Percentiles rank a stretch among this genome's conserved stretches.
Conservation (phyloP, 1,140 invertebrate species). For the Hetaerina americana region DNA sequence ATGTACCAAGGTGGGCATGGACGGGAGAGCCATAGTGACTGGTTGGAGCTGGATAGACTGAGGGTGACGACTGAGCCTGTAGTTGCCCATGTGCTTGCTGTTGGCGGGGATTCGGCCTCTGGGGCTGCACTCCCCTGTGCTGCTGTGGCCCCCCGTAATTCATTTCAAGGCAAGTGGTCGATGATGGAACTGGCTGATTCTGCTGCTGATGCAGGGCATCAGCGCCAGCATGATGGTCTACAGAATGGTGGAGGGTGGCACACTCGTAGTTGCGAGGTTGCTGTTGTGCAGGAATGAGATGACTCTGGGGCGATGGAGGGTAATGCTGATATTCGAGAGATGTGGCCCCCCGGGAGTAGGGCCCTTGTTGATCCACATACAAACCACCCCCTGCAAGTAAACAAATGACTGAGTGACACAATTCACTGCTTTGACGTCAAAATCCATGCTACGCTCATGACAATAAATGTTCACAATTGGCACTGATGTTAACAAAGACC, state of each 20-base stretch:
- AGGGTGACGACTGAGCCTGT: neutral
- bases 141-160: constrained; percentile 7
- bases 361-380: neutral
- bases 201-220: neutral
- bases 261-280: neutral
- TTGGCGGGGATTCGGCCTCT: neutral
- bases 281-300: neutral
- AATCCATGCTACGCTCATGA: too few species aligned
- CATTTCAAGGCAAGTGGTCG: constrained; percentile 7
- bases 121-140: neutral
- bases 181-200: neutral
- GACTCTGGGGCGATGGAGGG: neutral
- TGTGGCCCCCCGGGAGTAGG: neutral
- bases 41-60: neutral
- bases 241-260: neutral
- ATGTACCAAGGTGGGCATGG: neutral
- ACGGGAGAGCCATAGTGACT: constrained; percentile 10
- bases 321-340: neutral
- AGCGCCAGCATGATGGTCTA: neutral
- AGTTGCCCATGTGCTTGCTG: neutral
- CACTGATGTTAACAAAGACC: too few species aligned
- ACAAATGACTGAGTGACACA: too few species aligned
- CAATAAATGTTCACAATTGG: too few species aligned
- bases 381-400: neutral
- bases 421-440: too few species aligned